Evolutionary conservation across 2,797 vertebrate genomes (phyloP).

Genomic region (Sebastes taczanowskii): DNA sequence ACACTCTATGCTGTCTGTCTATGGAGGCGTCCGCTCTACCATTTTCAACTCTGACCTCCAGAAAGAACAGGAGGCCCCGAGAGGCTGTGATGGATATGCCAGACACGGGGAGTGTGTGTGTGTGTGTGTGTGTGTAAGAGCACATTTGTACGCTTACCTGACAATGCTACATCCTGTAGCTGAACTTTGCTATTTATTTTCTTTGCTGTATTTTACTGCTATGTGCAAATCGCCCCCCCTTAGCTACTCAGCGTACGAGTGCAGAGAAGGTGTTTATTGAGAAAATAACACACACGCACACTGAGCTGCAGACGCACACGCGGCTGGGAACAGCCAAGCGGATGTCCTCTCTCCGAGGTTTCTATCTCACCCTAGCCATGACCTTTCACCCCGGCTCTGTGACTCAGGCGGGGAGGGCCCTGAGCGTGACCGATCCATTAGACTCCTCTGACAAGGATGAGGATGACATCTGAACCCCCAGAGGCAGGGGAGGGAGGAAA

Average conservation of each 20-base stretch:
- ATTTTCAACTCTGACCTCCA: constrained; percentile 66
- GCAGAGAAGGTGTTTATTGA: constrained; percentile 65
- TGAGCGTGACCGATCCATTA: constrained; percentile 81
- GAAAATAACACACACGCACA: constrained; percentile 64
- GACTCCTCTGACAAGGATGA: constrained; percentile 79
- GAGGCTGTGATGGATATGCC: constrained; percentile 72
- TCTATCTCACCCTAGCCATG: constrained; percentile 63
- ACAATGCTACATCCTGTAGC: constrained; percentile 67
- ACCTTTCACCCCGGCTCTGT: constrained; percentile 68
- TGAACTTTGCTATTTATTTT: constrained; percentile 73
- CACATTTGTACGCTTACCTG: constrained; percentile 55
- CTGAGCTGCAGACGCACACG: constrained; percentile 12
- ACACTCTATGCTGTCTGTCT: constrained; percentile 13
- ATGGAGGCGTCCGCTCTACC: constrained; percentile 33
- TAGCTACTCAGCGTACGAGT: constrained; percentile 18
- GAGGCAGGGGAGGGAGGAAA: constrained; percentile 55
- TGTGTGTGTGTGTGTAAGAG: not conserved
- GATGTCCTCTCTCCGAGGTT: constrained; percentile 66
- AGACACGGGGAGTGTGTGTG: constrained; percentile 46
- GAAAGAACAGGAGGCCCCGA: constrained; percentile 63
- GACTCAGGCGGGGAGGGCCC: constrained; percentile 75
- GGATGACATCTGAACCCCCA: constrained; percentile 81
- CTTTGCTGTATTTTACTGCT: constrained; percentile 67
- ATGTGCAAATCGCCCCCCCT: constrained; percentile 34
- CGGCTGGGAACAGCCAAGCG: constrained; percentile 55